phyloP scores from a whole-genome alignment of 2,888 invertebrate species.

The Pheosia tremula region DNA sequence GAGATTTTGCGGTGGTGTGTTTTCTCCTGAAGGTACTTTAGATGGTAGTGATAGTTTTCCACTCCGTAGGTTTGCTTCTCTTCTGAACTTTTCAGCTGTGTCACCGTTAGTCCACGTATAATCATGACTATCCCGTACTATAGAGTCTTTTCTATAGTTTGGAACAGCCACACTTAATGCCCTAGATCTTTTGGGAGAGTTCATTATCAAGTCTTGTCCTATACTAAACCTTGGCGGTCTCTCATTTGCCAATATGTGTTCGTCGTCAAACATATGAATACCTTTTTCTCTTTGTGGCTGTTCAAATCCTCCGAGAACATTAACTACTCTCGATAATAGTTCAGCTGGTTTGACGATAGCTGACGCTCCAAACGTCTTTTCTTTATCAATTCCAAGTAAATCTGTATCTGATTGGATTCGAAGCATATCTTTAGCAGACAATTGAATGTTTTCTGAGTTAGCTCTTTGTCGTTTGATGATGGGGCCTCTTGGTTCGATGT shows the following conservation, averaged over 20 bases:
- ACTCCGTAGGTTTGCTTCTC: slow-evolving; percentile 73
- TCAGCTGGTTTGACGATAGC: slow-evolving; percentile 91
- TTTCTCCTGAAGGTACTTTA: slow-evolving; percentile 46
- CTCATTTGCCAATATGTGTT: slow-evolving; percentile 90
- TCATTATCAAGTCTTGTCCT: slow-evolving; percentile 68
- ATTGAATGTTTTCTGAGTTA: slow-evolving; percentile 86
- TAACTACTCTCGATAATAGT: slow-evolving; percentile 90
- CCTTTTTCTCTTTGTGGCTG: slow-evolving; percentile 80
- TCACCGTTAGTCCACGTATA: slow-evolving; percentile 89
- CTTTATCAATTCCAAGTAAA: slow-evolving; percentile 90
- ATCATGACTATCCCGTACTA: slow-evolving; percentile 75
- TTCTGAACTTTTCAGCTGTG: slow-evolving; percentile 84
- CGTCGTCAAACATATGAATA: slow-evolving; percentile 89
- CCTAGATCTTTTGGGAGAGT: slow-evolving; percentile 80
- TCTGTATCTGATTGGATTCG: slow-evolving; percentile 92
- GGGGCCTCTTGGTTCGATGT: slow-evolving; percentile 79
- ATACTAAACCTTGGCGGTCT: slow-evolving; percentile 83
- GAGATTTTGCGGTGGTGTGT: slow-evolving; percentile 55
- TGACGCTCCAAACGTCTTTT: slow-evolving; percentile 89
- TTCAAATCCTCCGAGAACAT: slow-evolving; percentile 88
- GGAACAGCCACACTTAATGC: slow-evolving; percentile 86
- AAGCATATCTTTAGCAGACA: slow-evolving; percentile 76
- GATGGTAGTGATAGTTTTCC: slow-evolving; percentile 74
- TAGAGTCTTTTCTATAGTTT: slow-evolving; percentile 71
- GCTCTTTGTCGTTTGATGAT: slow-evolving; percentile 84